These are phyloP conservation scores for Erinaceus europaeus DNA, from an alignment of 2,113 vertebrate species.

Conservation along the genomic window DNA sequence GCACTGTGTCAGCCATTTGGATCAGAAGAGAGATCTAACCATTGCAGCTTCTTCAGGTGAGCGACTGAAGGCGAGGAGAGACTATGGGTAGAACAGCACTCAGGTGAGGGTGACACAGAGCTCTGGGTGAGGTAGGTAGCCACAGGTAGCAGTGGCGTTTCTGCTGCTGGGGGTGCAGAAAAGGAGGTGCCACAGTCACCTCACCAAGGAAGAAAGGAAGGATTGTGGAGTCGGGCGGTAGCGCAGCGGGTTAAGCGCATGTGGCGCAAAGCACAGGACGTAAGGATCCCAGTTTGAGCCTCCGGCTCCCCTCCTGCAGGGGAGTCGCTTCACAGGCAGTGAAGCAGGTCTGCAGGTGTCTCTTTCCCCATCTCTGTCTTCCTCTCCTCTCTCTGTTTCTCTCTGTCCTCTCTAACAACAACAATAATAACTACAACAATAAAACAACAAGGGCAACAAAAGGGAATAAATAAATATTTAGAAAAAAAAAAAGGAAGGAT, in stretches of 20 bases:
- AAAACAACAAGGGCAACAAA: too few species aligned
- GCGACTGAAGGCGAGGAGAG: background rate
- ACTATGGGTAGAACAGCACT: background rate
- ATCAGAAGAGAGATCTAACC: background rate
- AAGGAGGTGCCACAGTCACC: background rate
- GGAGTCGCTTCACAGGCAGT: too few species aligned
- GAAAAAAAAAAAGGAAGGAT: background rate
- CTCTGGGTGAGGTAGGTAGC: background rate
- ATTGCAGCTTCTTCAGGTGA: background rate
- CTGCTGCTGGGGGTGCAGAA: background rate
- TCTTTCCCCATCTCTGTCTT: too few species aligned
- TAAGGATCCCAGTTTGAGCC: too few species aligned
- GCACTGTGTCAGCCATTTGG: background rate
- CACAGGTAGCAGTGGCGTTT: background rate
- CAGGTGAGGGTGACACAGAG: background rate
- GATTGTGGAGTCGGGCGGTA: fast-evolving
- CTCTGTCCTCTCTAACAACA: too few species aligned
- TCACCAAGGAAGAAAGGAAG: background rate
- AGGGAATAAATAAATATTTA: too few species aligned
- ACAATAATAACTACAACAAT: too few species aligned
- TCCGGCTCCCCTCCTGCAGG: too few species aligned
- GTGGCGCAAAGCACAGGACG: too few species aligned
- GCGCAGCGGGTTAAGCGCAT: too few species aligned
- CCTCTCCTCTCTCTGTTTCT: too few species aligned
- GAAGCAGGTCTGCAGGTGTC: too few species aligned